These are phyloP conservation scores for Meriones psammophilus DNA, from an alignment of 2,797 vertebrate genomes.

Conservation along the genomic window DNA sequence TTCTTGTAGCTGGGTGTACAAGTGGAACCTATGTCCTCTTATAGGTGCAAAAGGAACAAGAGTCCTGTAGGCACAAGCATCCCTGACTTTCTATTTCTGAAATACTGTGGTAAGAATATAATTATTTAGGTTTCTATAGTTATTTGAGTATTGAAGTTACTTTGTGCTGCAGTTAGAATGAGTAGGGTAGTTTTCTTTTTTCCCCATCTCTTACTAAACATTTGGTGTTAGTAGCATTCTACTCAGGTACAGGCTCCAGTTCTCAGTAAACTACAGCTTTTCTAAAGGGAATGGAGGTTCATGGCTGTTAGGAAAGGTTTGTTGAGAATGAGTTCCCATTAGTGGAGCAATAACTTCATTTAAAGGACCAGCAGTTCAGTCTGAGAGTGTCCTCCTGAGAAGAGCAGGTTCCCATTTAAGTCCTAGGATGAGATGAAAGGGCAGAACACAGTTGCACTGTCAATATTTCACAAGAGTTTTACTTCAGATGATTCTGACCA, in stretches of 20 bases:
- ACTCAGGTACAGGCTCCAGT: background rate
- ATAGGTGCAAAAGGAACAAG: background rate
- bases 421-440: constrained; percentile 14
- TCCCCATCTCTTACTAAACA: constrained; percentile 39
- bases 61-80: background rate
- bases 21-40: background rate
- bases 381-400: constrained; percentile 61
- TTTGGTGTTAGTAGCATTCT: constrained; percentile 55
- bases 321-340: constrained; percentile 70
- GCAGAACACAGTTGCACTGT: constrained; percentile 24
- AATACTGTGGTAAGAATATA: background rate
- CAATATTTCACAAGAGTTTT: constrained; percentile 75
- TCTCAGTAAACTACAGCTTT: constrained; percentile 44
- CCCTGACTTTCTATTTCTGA: background rate
- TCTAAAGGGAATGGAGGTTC: constrained; percentile 68
- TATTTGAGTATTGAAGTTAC: background rate
- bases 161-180: background rate
- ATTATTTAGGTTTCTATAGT: background rate
- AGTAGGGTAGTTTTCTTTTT: background rate
- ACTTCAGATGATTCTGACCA: constrained; percentile 57
- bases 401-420: constrained; percentile 60
- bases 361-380: constrained; percentile 60
- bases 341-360: constrained; percentile 67
- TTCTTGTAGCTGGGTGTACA: background rate
- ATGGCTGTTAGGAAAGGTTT: constrained; percentile 66